Conservation (phyloP, 1,140 invertebrate species). For the Phymorhynchus buccinoides region DNA sequence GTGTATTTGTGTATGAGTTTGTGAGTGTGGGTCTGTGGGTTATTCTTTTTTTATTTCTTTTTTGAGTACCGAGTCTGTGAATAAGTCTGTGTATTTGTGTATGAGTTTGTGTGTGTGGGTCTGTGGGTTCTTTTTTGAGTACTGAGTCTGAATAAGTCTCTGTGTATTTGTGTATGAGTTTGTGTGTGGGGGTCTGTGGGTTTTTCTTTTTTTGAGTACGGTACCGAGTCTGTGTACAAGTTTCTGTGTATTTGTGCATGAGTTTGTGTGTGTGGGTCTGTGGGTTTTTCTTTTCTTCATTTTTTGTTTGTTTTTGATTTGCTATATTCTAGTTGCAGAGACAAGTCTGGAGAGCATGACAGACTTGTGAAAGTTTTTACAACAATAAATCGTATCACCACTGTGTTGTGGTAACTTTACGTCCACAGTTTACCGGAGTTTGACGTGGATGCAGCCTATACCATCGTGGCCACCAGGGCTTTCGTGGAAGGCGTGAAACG, state of each 20-base stretch:
- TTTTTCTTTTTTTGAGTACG: neutral
- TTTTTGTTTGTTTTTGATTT: too few species aligned
- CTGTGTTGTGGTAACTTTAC: too few species aligned
- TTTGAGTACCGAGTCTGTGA: too few species aligned
- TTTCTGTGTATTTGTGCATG: neutral
- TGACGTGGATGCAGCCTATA: conserved; percentile 1
- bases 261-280: neutral
- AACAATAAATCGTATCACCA: too few species aligned
- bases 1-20: too few species aligned
- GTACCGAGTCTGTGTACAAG: neutral
- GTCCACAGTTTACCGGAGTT: neutral
- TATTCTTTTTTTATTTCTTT: too few species aligned
- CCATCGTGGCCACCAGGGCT: conserved; percentile 4
- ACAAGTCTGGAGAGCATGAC: too few species aligned
- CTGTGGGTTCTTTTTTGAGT: too few species aligned
- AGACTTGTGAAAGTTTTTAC: too few species aligned
- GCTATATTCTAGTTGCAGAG: too few species aligned
- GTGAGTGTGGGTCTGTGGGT: too few species aligned
- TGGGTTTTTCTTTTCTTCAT: neutral
- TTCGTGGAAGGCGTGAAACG: neutral
- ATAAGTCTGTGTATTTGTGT: neutral
- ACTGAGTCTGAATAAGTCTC: too few species aligned
- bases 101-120: neutral
- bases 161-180: neutral
- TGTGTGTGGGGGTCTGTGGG: neutral